Conservation (phyloP, 1,140 invertebrate genomes). For the Gonioctena quinquepunctata region DNA sequence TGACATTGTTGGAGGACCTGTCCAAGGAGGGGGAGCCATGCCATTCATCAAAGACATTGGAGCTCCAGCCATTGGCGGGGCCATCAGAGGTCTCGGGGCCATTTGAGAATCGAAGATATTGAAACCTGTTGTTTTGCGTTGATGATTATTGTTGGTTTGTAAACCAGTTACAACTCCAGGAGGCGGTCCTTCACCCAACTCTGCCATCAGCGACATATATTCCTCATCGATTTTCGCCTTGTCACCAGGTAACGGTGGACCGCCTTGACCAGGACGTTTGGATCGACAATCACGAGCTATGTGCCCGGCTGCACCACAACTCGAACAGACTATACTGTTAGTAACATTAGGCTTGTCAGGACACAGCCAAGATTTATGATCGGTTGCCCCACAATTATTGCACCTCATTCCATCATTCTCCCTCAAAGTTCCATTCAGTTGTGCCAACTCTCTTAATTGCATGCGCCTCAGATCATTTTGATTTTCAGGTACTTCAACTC, state of each 20-base stretch:
- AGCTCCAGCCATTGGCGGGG: slow-evolving; percentile 59
- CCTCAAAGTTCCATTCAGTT: slow-evolving; percentile 97
- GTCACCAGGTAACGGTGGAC: slow-evolving; percentile 59
- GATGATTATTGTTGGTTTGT: slow-evolving; percentile 43
- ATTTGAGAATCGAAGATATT: slow-evolving; percentile 61
- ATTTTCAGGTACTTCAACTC: slow-evolving; percentile 97
- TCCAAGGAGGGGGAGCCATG: slow-evolving; percentile 60
- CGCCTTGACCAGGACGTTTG: slow-evolving; percentile 73
- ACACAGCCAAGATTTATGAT: slow-evolving; percentile 96
- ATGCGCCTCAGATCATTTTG: slow-evolving; percentile 97
- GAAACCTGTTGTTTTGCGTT: slow-evolving; percentile 40
- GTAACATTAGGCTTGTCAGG: slow-evolving; percentile 98
- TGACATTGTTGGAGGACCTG: slow-evolving; percentile 56
- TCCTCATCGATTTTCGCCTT: slow-evolving; percentile 96
- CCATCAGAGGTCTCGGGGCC: slow-evolving; percentile 67
- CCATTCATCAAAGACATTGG: slow-evolving; percentile 52
- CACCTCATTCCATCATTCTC: slow-evolving; percentile 95
- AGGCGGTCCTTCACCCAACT: slow-evolving; percentile 92
- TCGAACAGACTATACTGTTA: slow-evolving; percentile 95
- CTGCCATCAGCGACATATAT: slow-evolving; percentile 98
- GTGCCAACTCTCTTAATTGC: slow-evolving; percentile 94
- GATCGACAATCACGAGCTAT: slow-evolving; percentile 94
- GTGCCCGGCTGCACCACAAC: slow-evolving; percentile 96
- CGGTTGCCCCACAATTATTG: slow-evolving; percentile 89
- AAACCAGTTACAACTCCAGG: slow-evolving; percentile 58